phyloP scores from a whole-genome alignment of 2,797 vertebrate species.

The Macrochelys suwanniensis region DNA sequence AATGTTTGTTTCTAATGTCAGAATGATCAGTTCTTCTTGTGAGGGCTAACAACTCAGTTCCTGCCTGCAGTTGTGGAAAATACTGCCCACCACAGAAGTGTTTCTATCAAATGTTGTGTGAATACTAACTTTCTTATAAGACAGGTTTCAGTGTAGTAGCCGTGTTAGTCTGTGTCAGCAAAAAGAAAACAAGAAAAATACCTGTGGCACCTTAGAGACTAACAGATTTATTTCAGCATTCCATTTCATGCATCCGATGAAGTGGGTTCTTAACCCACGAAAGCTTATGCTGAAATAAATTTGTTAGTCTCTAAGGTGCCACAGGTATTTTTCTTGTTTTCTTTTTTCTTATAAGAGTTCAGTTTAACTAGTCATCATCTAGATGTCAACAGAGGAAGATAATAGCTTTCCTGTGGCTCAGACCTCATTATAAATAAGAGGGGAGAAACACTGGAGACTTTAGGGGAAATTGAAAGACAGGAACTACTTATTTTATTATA shows the following conservation, averaged over 20 bases:
- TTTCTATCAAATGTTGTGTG: neutral
- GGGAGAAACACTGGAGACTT: neutral
- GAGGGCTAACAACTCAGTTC: neutral
- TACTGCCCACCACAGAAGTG: rapidly evolving
- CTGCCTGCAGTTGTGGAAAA: neutral
- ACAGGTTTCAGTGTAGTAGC: too few species aligned
- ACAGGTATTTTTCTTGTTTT: too few species aligned
- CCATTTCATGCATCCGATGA: too few species aligned
- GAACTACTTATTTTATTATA: neutral
- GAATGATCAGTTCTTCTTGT: rapidly evolving
- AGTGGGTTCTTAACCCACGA: too few species aligned
- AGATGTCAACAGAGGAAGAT: neutral
- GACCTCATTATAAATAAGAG: rapidly evolving
- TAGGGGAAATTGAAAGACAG: neutral
- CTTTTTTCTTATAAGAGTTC: neutral
- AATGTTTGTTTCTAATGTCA: neutral
- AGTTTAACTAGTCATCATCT: neutral
- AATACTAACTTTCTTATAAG: neutral
- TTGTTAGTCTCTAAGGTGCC: too few species aligned
- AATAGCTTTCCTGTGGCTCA: rapidly evolving
- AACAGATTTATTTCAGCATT: too few species aligned
- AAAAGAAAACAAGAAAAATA: too few species aligned
- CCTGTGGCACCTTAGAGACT: too few species aligned
- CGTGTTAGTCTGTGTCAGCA: too few species aligned
- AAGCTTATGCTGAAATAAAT: too few species aligned